phyloP scores from a whole-genome alignment of 2,888 invertebrate genomes.

The Drosophila antonietae region DNA sequence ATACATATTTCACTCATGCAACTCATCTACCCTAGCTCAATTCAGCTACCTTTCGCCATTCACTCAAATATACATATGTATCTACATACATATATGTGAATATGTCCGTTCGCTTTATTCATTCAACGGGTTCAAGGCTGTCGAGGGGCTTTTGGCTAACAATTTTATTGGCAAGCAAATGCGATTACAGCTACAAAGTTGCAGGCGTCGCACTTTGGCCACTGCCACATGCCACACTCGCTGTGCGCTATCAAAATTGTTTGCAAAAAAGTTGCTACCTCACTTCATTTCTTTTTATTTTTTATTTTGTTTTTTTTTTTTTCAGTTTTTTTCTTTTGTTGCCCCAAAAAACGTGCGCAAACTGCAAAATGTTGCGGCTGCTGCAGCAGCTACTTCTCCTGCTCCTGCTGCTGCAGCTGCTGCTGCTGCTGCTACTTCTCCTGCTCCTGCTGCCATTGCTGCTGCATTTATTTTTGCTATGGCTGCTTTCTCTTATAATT shows the following conservation, averaged over 20 bases:
- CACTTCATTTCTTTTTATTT: not conserved
- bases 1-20: conserved; percentile 36
- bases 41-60: conserved; percentile 15
- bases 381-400: not conserved
- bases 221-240: not conserved
- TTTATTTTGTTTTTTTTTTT: not conserved
- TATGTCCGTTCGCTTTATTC: conserved; percentile 4
- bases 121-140: conserved; percentile 11
- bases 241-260: conserved; percentile 22
- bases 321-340: not conserved
- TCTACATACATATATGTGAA: not conserved
- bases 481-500: conserved; percentile 24
- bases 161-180: conserved; percentile 68
- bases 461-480: conserved; percentile 6
- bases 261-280: conserved; percentile 16
- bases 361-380: conserved; percentile 19
- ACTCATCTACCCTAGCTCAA: conserved; percentile 5
- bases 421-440: too few relatives aligned
- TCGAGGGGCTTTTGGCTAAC: conserved; percentile 43
- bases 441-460: not conserved
- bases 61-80: conserved; percentile 6
- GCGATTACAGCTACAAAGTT: conserved; percentile 53
- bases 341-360: conserved; percentile 37
- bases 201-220: conserved; percentile 22
- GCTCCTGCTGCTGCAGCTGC: not conserved